Conservation (phyloP, 2,888 invertebrate genomes). For the Pterobdella sp. region DNA sequence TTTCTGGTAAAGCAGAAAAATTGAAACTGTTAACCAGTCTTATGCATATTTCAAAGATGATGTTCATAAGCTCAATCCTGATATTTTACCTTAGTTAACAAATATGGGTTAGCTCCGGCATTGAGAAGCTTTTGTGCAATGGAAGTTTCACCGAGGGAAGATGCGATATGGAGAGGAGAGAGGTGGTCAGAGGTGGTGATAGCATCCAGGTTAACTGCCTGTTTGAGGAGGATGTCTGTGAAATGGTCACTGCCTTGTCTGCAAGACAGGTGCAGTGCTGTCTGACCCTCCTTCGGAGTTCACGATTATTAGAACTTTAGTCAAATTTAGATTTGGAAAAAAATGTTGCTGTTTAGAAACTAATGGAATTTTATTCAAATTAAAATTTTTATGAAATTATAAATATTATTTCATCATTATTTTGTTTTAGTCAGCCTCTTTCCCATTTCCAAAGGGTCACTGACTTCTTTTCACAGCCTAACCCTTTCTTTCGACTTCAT, state of each 20-base stretch:
- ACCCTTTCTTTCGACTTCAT: no score
- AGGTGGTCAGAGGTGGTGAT: conserved; percentile 81
- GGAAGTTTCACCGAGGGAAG: conserved; percentile 79
- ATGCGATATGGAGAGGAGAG: conserved; percentile 95
- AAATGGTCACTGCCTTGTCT: conserved; percentile 68
- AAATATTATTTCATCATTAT: no score
- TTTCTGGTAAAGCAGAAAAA: conserved; percentile 56
- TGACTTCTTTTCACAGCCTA: no score
- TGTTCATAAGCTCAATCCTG: neutral
- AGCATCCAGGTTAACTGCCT: conserved; percentile 88
- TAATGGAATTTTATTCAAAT: no score
- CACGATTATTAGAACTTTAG: no score
- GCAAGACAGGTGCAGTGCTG: conserved; percentile 64
- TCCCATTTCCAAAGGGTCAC: no score
- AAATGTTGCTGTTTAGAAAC: no score
- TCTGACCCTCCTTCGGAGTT: conserved; percentile 65
- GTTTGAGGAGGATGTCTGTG: conserved; percentile 81
- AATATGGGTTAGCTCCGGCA: conserved; percentile 82
- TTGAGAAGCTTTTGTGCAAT: conserved; percentile 90
- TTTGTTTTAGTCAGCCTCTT: no score
- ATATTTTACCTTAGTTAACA: conserved; percentile 69
- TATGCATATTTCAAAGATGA: neutral
- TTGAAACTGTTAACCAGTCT: neutral
- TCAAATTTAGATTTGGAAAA: no score
- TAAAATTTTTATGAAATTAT: no score